Base-by-base conservation (phyloP, 2,888 invertebrate species). In the Gastrophysa polygoni region DNA sequence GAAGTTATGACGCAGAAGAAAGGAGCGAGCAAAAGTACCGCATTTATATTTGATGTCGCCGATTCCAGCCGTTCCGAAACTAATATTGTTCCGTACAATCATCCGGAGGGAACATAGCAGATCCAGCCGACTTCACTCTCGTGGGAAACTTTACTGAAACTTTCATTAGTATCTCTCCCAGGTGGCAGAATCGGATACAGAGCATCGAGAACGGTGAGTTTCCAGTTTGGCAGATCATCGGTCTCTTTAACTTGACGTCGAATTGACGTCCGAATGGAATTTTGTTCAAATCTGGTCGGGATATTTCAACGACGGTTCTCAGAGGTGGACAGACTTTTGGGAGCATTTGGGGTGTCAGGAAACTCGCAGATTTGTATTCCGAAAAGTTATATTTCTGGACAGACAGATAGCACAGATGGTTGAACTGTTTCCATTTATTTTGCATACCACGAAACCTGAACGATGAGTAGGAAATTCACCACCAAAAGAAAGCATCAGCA, bases 191-290 rank as follows among this genome's bases (percentile, higher is more conserved):
- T 54, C 48, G 51, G 65, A 68, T 67, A 66, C 68, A 58, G 61
- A 44, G 62, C 65, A 58, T 63, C 56, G 67, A 68, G 65, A 67
- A 65, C 66, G 60, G 64, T 65, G 68, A 69, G 66, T 69, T 70
- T 68, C 67, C 65, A 70, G 65, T 69, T 69, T 64, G 68, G 68
- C 70, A 69, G 68, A 70, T 72, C 70, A 67, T 70, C 68, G 70
- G 58, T 68, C 71, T 71, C 69, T 63, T 66, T 67, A 68, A 71
- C 68, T 63, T 66, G 72, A 71, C 69, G 58, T 59, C 57, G 64
- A 67, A 67, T 46, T 62, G 63, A 67, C 62, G 49, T 49, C 55
- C 46, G 59, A 49, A 44, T 57, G 57, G 44, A 57, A 61, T 61
- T 67, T 51, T 16, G 29, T 49, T 34, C 32, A 49, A 54, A 65